Percentiles rank a stretch among this genome's conserved stretches.
These are phyloP conservation scores for Liopterus haemorrhoidalis DNA, from an alignment of 2,888 invertebrate genomes.

Conservation along the genomic window DNA sequence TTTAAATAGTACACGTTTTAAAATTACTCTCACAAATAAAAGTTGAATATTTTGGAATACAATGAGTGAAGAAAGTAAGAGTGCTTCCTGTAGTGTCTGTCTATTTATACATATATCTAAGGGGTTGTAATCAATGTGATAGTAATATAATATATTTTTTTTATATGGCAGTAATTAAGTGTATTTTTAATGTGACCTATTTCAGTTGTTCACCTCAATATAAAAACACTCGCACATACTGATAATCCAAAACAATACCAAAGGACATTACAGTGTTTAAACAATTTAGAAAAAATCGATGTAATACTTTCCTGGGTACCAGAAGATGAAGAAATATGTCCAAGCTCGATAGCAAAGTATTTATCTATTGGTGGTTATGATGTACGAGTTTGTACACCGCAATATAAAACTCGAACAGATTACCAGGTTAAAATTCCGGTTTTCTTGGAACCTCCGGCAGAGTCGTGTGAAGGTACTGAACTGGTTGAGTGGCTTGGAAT, in stretches of 20 bases:
- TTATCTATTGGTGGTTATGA: constrained; percentile 46
- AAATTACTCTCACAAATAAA: too few relatives aligned
- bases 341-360: constrained; percentile 57
- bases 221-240: constrained; percentile 45
- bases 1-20: too few relatives aligned
- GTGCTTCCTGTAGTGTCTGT: too few relatives aligned
- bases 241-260: constrained; percentile 48
- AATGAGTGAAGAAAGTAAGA: too few relatives aligned
- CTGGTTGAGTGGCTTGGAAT: constrained; percentile 55
- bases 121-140: constrained; percentile 35
- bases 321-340: constrained; percentile 47
- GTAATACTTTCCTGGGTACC: constrained; percentile 52
- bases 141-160: constrained; percentile 7
- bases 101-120: too few relatives aligned
- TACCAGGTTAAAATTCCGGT: constrained; percentile 46
- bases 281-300: constrained; percentile 43
- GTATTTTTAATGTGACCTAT: constrained; percentile 25
- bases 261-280: constrained; percentile 42
- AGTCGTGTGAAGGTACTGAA: constrained; percentile 36
- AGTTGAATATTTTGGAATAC: too few relatives aligned
- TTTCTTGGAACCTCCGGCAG: constrained; percentile 31
- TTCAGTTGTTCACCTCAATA: constrained; percentile 50
- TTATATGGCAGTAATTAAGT: too few relatives aligned
- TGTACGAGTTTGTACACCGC: constrained; percentile 46
- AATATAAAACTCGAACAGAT: constrained; percentile 38